These are phyloP conservation scores for Cyprinella venusta DNA, from an alignment of 2,797 vertebrate species.

Conservation along the genomic window DNA sequence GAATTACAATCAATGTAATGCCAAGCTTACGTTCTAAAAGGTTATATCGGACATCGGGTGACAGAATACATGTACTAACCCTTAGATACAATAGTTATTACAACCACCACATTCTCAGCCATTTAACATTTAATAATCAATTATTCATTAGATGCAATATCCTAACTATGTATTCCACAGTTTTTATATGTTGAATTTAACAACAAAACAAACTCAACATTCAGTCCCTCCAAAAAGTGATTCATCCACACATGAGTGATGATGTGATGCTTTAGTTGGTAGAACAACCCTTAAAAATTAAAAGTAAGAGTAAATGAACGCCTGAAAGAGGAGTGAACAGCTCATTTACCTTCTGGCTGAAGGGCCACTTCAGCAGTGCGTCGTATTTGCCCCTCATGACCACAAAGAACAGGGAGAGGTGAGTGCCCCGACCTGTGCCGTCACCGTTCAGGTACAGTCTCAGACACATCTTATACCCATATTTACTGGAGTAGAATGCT, in stretches of 20 bases:
- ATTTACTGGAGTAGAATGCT: slow-evolving; percentile 98
- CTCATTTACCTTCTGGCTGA: slow-evolving; percentile 91
- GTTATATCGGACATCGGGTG: background rate
- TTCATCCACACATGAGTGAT: background rate
- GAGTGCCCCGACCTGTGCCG: slow-evolving; percentile 89
- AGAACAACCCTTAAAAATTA: background rate
- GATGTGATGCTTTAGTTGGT: background rate
- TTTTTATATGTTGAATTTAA: background rate
- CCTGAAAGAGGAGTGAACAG: background rate
- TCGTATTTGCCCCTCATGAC: slow-evolving; percentile 94
- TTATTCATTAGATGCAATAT: background rate
- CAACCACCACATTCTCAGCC: too few species aligned
- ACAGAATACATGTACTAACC: background rate
- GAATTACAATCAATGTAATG: background rate
- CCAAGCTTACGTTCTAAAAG: background rate
- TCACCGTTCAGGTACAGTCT: slow-evolving; percentile 95
- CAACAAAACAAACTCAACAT: background rate
- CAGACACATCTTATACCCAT: slow-evolving; percentile 98
- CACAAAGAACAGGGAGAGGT: slow-evolving; percentile 96
- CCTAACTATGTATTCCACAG: background rate
- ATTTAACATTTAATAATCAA: background rate
- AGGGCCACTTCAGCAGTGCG: slow-evolving; percentile 94
- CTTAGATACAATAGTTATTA: background rate
- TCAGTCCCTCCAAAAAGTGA: background rate
- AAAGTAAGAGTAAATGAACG: background rate